phyloP scores from a whole-genome alignment of 2,113 vertebrate species.

The Leptobrachium leishanense region DNA sequence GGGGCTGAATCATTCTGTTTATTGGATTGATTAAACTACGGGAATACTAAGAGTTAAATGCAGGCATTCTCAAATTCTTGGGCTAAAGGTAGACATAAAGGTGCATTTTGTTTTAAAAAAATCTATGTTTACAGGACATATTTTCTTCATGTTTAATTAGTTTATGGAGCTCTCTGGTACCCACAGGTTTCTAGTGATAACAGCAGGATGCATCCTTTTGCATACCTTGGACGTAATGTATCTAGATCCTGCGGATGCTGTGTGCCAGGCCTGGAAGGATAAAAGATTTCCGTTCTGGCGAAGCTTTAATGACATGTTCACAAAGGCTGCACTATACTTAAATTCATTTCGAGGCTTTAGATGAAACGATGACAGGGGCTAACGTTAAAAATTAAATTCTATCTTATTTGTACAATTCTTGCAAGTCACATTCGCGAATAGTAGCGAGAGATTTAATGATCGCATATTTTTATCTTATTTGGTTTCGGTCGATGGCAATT shows the following conservation, averaged over 20 bases:
- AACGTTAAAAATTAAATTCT: conserved; percentile 99
- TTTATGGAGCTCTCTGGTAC: background rate
- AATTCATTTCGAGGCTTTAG: conserved; percentile 62
- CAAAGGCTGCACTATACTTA: conserved; percentile 52
- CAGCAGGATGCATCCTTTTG: background rate
- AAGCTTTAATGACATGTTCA: conserved; percentile 46
- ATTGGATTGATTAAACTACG: no score
- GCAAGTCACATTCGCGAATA: conserved; percentile 96
- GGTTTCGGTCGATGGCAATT: conserved; percentile 95
- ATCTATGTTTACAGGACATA: no score
- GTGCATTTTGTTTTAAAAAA: no score
- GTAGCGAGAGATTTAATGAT: conserved; percentile 99
- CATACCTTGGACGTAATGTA: background rate
- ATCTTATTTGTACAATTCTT: conserved; percentile 97
- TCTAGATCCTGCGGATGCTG: conserved; percentile 1
- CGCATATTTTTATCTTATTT: conserved; percentile 98
- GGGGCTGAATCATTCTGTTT: no score
- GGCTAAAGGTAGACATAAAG: no score
- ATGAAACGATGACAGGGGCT: conserved; percentile 98
- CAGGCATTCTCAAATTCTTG: no score
- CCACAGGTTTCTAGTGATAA: background rate
- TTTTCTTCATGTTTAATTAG: background rate
- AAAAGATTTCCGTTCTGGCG: conserved; percentile 43
- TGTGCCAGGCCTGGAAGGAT: conserved; percentile 18
- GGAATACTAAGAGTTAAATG: no score